Evolutionary conservation across 2,888 invertebrate genomes (phyloP).

Genomic region (Drosophila parthenogenetica): DNA sequence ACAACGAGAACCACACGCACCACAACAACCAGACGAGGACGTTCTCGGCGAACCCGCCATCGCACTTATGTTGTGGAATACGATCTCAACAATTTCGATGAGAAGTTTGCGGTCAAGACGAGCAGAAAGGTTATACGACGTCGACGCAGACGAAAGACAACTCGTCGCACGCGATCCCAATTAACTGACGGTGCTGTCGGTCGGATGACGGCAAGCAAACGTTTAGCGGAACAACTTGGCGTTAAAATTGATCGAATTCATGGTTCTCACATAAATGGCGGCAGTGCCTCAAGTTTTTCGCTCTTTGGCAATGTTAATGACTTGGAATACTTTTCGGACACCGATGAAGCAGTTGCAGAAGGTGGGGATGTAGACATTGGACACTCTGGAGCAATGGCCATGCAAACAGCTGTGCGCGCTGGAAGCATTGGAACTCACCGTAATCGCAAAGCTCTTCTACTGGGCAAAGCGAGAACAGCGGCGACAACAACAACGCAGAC

Average conservation of each 20-base stretch:
- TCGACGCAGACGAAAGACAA: constrained; percentile 71
- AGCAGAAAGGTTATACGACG: constrained; percentile 86
- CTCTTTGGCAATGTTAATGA: constrained; percentile 89
- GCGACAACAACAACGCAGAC: constrained; percentile 12
- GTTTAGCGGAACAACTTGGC: constrained; percentile 81
- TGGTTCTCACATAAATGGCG: constrained; percentile 62
- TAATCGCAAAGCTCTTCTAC: constrained; percentile 77
- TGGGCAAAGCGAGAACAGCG: constrained; percentile 61
- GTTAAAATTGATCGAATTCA: constrained; percentile 70
- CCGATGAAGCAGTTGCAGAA: constrained; percentile 82
- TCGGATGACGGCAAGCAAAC: constrained; percentile 78
- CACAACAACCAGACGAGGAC: constrained; percentile 31
- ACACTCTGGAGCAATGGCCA: constrained; percentile 85
- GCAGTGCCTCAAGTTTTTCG: constrained; percentile 85
- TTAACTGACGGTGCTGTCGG: constrained; percentile 12
- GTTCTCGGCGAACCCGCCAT: constrained; percentile 85
- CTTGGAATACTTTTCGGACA: constrained; percentile 89
- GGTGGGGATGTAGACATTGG: constrained; percentile 76
- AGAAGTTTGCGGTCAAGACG: constrained; percentile 87
- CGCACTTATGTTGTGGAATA: constrained; percentile 89
- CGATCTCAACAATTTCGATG: constrained; percentile 87
- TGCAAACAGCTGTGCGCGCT: constrained; percentile 82
- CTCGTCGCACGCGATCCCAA: constrained; percentile 38
- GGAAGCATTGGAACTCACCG: constrained; percentile 75
- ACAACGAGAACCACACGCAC: constrained; percentile 68